Base-by-base conservation (phyloP, 2,888 invertebrate genomes). In the Cepaea hortensis region DNA sequence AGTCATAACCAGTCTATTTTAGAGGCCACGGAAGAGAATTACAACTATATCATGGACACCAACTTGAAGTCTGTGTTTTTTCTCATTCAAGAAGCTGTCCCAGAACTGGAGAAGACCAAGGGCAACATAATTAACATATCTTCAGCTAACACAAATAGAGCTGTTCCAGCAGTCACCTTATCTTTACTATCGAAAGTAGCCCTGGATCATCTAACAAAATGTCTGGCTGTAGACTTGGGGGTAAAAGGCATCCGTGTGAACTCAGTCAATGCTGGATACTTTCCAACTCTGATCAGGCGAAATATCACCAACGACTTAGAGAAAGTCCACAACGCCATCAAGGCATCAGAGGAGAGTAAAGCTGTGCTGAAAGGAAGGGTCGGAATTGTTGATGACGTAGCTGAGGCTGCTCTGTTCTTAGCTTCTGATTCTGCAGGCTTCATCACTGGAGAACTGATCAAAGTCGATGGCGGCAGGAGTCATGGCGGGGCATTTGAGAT, bases 31-130 rank as follows among this genome's bases (percentile, higher is more conserved):
- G 73, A 70, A 75, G 87, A 84, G 55, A 23, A 48, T n/a, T 87
- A 70, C 65, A 65, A 87, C 48, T 6, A 46, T 18, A 79, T 84
- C 20, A 84, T 87, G 84, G 62, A 84, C 81, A 87, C 84, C 15
- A 87, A 87, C 70, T 35, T 84, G 7, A 84, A 81, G 55, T 35
- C 86, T 18, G 76, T 72, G 6, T 83, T 86, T 46, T 82, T 83
- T 77, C 68, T 83, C 35, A 83, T 84, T 13, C 87, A 87, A 35
- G 7, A 84, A 18, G 87, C 87, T 15, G 80, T 81, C 7, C 87
- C 87, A 9, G 65, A 80, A 65, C 87, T 87, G 46, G 81, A 79
- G 62, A 79, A 84, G 68, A 70, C 80, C 4, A 84, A 81, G 61
- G 87, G 87, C 15, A 84, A 80, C 50, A 81, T 87, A 18, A 48